phyloP scores from a whole-genome alignment of 2,888 invertebrate genomes.

The Aethes cnicana region DNA sequence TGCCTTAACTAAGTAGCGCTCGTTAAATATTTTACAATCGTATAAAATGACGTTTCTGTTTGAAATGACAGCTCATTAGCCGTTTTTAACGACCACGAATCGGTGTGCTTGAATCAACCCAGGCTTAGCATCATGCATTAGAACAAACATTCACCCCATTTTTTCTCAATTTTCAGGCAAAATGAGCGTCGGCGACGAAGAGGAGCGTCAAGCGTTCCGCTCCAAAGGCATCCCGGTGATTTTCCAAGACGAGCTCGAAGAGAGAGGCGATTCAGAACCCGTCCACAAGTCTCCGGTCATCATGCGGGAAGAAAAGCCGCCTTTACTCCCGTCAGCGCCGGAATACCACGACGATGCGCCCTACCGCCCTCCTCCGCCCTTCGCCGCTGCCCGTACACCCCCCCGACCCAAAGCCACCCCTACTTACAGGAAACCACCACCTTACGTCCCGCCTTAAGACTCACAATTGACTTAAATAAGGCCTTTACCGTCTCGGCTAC shows the following conservation, averaged over 20 bases:
- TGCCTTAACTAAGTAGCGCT: too few species aligned
- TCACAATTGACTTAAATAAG: background rate
- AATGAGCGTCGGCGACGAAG: slow-evolving; percentile 87
- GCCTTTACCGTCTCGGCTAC: background rate
- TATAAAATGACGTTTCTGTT: too few species aligned
- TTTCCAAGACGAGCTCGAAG: slow-evolving; percentile 97
- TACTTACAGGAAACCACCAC: slow-evolving; percentile 97
- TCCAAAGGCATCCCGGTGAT: slow-evolving; percentile 96
- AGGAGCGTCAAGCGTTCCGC: slow-evolving; percentile 91
- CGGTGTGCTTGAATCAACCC: too few species aligned
- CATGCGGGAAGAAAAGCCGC: slow-evolving; percentile 96
- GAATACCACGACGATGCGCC: slow-evolving; percentile 89
- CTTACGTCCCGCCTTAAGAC: slow-evolving; percentile 97
- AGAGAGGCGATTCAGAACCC: slow-evolving; percentile 92
- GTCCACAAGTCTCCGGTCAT: slow-evolving; percentile 96
- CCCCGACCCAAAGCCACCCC: slow-evolving; percentile 92
- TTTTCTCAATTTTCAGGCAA: slow-evolving; percentile 83
- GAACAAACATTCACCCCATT: too few species aligned
- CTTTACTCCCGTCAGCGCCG: slow-evolving; percentile 89
- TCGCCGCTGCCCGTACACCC: slow-evolving; percentile 88
- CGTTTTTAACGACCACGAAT: too few species aligned
- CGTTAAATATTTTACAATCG: too few species aligned
- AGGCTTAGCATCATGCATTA: too few species aligned
- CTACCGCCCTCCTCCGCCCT: slow-evolving; percentile 95
- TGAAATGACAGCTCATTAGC: too few species aligned